Evolutionary conservation across 2,888 invertebrate species (phyloP), one percentile per base, ranked within the genome.

Genomic region (Geotrupes spiniger): DNA sequence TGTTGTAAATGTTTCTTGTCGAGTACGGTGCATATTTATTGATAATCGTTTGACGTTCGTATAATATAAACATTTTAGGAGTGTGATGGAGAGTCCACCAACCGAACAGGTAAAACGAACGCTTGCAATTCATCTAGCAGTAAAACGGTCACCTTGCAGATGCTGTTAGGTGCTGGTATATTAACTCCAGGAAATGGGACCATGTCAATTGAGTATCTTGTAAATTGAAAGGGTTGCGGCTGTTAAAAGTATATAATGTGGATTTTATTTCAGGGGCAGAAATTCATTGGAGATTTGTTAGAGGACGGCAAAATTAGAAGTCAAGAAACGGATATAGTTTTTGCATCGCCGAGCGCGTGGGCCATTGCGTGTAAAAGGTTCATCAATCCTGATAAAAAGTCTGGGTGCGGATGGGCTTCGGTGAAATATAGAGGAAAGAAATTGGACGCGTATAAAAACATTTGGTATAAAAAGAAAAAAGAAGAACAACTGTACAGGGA

Each of bases 321-420:
- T 10, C 88, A 89, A 72, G 92, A 92, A 72, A 90, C 91, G 27
- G 88, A 89, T 68, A 87, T 90, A 52, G 81, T 90, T 62, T 94
- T 92, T 70, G 84, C 88, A 53, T 91, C 92, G 1, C 93, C 93
- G 1, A 92, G 91, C 61, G 91, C 93, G 1, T 94, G 93, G 93
- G 93, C 92, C 0, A 89, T 91, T 69, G 89, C 92, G 66, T 93
- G 93, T 66, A 93, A 93, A 69, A 81, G 90, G 57, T 88, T 92
- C 47, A 89, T 93, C 41, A 92, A 93, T 72, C 92, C 93, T 0
- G 89, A 89, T 54, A 92, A 92, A 71, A 89, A 92, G 64, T 92
- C 92, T 28, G 92, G 92, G 1, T 93, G 92, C 75, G 93, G 93
- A 1, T 93, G 94, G 93, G 92, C 92, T 2, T 91, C 92, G 2